Evolutionary conservation across 2,797 vertebrate genomes (phyloP).

Genomic region (Hemitrygon akajei): DNA sequence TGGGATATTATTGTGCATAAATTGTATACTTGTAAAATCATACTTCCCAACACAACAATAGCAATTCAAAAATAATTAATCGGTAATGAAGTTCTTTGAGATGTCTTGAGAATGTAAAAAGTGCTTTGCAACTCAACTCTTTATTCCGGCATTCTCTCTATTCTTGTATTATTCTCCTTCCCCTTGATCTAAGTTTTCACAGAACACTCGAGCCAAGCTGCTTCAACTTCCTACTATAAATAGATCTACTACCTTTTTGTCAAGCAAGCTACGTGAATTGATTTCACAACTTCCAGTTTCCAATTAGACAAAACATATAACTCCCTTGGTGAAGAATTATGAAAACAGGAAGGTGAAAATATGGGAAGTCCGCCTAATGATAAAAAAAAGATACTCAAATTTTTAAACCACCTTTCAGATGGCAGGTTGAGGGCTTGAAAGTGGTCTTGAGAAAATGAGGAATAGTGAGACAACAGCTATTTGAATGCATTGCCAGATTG

Average conservation of each 20-base stretch:
- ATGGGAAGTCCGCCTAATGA: background rate
- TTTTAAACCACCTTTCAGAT: background rate
- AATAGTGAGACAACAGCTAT: background rate
- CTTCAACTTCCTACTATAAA: background rate
- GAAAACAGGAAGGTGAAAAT: background rate
- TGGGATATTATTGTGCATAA: background rate
- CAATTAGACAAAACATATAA: background rate
- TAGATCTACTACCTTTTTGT: background rate
- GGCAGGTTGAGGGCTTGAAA: background rate
- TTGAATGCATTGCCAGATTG: background rate
- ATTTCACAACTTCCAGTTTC: constrained; percentile 11
- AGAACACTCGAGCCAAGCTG: background rate
- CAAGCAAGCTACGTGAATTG: background rate
- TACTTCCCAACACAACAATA: background rate
- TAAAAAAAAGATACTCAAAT: no score
- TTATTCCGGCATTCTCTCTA: background rate
- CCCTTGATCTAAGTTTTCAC: background rate
- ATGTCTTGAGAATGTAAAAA: background rate
- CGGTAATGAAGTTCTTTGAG: background rate
- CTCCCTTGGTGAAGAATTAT: background rate
- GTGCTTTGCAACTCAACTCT: background rate
- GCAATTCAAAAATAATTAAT: background rate
- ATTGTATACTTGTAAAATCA: background rate
- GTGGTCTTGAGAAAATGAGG: background rate
- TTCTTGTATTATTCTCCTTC: background rate